Conservation (phyloP, 2,113 vertebrate genomes). For the Salvelinus alpinus region DNA sequence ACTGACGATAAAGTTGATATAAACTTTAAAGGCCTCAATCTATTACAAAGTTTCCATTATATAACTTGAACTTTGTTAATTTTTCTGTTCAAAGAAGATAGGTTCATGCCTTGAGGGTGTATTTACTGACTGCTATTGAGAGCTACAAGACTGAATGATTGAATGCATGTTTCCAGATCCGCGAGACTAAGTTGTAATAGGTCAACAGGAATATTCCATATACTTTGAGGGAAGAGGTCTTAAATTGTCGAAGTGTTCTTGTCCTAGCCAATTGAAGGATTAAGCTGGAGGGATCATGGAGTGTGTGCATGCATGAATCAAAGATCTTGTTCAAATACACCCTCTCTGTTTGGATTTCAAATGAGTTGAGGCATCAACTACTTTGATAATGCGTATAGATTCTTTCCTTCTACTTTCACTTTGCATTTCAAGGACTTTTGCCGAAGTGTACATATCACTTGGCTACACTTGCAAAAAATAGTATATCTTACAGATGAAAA, state of each 20-base stretch:
- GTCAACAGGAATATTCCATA: conserved; percentile 69
- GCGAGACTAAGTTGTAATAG: conserved; percentile 55
- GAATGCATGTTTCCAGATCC: conserved; percentile 60
- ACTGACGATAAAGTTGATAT: conserved; percentile 22
- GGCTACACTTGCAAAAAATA: conserved; percentile 24
- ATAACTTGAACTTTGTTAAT: conserved; percentile 25
- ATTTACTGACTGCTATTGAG: conserved; percentile 49
- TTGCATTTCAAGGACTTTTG: conserved; percentile 55
- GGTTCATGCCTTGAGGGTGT: conserved; percentile 28
- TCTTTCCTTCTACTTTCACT: conserved; percentile 27
- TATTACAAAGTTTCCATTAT: conserved; percentile 17
- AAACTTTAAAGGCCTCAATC: conserved; percentile 17
- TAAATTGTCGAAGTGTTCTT: conserved; percentile 82
- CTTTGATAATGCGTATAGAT: conserved; percentile 51
- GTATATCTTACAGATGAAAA: not conserved
- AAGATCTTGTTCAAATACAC: conserved; percentile 73
- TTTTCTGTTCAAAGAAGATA: conserved; percentile 25
- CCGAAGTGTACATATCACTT: conserved; percentile 43
- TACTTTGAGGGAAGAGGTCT: conserved; percentile 70
- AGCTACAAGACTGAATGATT: conserved; percentile 59
- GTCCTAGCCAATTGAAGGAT: conserved; percentile 75
- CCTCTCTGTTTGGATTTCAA: conserved; percentile 66
- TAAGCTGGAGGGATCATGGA: conserved; percentile 73
- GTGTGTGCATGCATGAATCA: conserved; percentile 82
- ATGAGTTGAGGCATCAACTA: conserved; percentile 49